Base-by-base conservation (phyloP, 2,797 vertebrate species). In the Bradypodion pumilum region DNA sequence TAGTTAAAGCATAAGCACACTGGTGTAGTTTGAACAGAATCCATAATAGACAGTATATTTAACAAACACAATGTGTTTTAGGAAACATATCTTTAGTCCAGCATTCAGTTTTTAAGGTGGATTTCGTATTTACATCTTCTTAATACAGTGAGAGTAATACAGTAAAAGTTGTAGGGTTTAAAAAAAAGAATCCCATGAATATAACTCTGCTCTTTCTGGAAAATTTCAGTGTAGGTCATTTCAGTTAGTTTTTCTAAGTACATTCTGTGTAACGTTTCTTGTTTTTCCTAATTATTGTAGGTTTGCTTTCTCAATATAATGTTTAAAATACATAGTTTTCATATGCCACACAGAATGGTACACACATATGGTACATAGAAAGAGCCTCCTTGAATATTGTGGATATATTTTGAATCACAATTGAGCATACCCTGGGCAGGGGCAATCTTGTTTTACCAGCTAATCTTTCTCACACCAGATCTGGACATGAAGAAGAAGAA, bases 11-110 rank as follows among this genome's bases (percentile, higher is more conserved):
- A 23, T 27, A 70, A 62, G 44, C 66, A 56, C 62, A 52, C 66
- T 83, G 78, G 63, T 52, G 25, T 80, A 59, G 23, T 44, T 74
- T 74, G 84, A 66, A 65, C 68, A 23, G 85, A 85, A 80, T 80
- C 37, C 40, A 60, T 80, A 49, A 35, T 10, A 80, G 37, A 85
- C 15, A 69, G 32, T 25, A 5, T 35, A 37, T 44, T 60, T 85
- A 46, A 85, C 75, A 29, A 85, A 44, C 29, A 25, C 23, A 85
- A 46, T 16, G 60, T 68, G 52, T n/a, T 81, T 75, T 59, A 69
- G 44, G 49, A 65, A 42, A 66, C 37, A 80, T 35, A 66, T 65
- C 27, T 73, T 29, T 63, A 75, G 49, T 19, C 32, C 25, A 60
- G 40, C 65, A 76, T 59, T 25, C 27, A 19, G 13, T 73, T 85